A percentile compares a stretch with the other conserved stretches of the same genome.
phyloP scores from a whole-genome alignment of 2,888 invertebrate genomes.

The Campoletis raptor region DNA sequence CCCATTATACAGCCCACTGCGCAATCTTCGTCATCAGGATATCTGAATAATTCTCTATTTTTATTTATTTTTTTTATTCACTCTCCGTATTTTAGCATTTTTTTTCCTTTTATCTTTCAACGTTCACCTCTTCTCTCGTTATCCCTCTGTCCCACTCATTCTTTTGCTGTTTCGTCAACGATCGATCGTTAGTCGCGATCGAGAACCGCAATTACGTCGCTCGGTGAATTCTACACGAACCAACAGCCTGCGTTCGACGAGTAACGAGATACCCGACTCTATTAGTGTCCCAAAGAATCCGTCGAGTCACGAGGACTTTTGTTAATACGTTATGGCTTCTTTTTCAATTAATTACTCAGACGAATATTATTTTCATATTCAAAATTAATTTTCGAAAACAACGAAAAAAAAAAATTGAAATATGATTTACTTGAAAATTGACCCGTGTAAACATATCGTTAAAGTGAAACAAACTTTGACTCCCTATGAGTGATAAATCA shows the following conservation, averaged over 20 bases:
- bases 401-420: background rate
- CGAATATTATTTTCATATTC: background rate
- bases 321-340: conserved; percentile 12
- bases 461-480: background rate
- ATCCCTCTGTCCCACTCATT: conserved; percentile 4
- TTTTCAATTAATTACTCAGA: background rate
- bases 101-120: conserved; percentile 1
- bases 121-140: background rate
- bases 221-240: conserved; percentile 49
- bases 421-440: background rate
- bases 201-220: conserved; percentile 56
- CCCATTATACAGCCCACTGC: conserved; percentile 46
- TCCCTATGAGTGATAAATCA: background rate
- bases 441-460: background rate
- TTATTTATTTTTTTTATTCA: background rate
- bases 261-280: conserved; percentile 36
- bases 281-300: conserved; percentile 1
- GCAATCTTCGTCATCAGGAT: conserved; percentile 26
- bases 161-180: conserved; percentile 34
- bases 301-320: background rate
- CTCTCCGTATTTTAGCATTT: conserved; percentile 17
- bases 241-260: conserved; percentile 1
- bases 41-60: conserved; percentile 26
- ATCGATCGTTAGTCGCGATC: conserved; percentile 60
- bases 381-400: background rate